Evolutionary conservation across 2,797 vertebrate genomes (phyloP).

Genomic region (Acanthiza pusilla): DNA sequence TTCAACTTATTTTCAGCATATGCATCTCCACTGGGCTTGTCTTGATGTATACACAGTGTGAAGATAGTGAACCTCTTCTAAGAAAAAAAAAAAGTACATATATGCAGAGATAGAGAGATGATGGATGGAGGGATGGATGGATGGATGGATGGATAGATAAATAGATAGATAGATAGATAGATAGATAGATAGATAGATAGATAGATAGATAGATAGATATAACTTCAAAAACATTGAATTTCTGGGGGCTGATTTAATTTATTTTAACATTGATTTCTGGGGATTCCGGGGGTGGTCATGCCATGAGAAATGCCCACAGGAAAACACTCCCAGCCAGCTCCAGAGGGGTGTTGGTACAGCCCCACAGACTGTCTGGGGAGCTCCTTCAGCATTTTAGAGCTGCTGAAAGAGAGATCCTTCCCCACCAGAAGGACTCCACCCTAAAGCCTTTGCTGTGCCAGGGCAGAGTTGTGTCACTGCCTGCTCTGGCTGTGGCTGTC

Average conservation of each 20-base stretch:
- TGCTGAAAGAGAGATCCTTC: not conserved
- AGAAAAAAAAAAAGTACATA: not conserved
- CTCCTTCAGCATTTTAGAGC: not conserved
- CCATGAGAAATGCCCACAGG: not conserved
- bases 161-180: too few species aligned
- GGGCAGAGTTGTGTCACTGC: too few species aligned
- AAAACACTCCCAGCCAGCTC: not conserved
- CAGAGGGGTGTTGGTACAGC: not conserved
- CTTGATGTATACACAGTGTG: not conserved
- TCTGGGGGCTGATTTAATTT: too few species aligned
- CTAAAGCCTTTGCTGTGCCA: fast-evolving
- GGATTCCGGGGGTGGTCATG: too few species aligned
- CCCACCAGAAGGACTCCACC: not conserved
- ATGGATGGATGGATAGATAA: too few species aligned
- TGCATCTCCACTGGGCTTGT: not conserved
- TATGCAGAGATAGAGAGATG: not conserved
- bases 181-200: too few species aligned
- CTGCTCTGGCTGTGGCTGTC: not conserved
- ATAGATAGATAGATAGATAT: too few species aligned
- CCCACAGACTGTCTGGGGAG: not conserved
- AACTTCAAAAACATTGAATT: not conserved
- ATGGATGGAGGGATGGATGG: too few species aligned
- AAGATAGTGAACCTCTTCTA: not conserved
- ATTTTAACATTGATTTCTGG: too few species aligned
- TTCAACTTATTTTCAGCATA: not conserved